Percentiles rank a stretch among this genome's conserved stretches.
These are phyloP conservation scores for Antitype chi DNA, from an alignment of 2,888 invertebrate species.

Conservation along the genomic window DNA sequence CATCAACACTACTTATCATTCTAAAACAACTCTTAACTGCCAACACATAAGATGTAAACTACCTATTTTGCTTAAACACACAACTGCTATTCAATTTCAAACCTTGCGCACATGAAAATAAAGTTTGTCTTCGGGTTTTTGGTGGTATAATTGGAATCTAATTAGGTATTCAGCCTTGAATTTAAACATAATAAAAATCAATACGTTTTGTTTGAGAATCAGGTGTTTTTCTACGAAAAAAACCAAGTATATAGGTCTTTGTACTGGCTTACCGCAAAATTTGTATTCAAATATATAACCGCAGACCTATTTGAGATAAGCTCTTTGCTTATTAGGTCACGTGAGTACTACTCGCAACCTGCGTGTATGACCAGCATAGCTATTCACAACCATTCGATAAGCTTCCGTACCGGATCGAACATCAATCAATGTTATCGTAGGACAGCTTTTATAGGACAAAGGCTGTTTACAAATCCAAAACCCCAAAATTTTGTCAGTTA, in stretches of 20 bases:
- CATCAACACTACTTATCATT: constrained; percentile 7
- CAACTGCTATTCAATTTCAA: background rate
- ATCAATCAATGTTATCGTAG: too few species aligned
- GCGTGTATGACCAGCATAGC: too few species aligned
- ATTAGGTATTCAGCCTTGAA: constrained; percentile 47
- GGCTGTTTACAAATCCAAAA: too few species aligned
- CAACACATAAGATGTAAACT: constrained; percentile 14
- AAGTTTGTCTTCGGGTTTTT: constrained; percentile 1
- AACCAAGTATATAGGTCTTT: background rate
- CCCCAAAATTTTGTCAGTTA: too few species aligned
- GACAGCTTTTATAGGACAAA: too few species aligned
- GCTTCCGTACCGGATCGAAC: too few species aligned
- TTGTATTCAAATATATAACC: background rate
- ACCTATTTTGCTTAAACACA: background rate
- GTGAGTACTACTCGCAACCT: too few species aligned
- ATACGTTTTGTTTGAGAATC: constrained; percentile 39
- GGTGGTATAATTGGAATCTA: background rate
- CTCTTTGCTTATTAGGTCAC: too few species aligned
- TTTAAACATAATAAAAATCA: constrained; percentile 15
- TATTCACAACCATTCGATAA: too few species aligned
- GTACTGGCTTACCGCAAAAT: background rate
- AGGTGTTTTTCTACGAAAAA: constrained; percentile 21
- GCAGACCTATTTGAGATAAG: background rate
- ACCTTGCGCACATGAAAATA: fast-evolving
- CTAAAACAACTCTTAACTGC: background rate